phyloP scores from a whole-genome alignment of 2,888 invertebrate genomes.

The Apodemia mormo region DNA sequence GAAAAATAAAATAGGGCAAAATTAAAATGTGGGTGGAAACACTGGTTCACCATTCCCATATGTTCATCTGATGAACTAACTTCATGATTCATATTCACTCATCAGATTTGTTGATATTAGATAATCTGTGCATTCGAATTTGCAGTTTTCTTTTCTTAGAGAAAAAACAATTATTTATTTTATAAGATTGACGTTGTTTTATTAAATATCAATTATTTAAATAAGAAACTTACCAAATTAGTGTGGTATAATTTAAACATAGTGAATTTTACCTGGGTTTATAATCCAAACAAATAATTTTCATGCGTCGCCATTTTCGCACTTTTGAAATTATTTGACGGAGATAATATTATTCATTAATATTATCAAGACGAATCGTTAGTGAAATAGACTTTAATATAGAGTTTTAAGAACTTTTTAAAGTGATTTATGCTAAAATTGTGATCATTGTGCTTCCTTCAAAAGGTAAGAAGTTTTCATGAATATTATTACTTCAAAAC shows the following conservation, averaged over 20 bases:
- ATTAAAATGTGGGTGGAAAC: background rate
- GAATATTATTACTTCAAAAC: constrained; percentile 4
- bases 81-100: background rate
- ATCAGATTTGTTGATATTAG: constrained; percentile 16
- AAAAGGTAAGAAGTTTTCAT: constrained; percentile 14
- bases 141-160: constrained; percentile 15
- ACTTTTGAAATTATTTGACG: constrained; percentile 39
- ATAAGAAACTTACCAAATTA: background rate
- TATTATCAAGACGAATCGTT: background rate
- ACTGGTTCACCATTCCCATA: background rate
- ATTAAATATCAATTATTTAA: background rate
- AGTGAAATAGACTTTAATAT: background rate
- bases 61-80: background rate
- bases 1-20: background rate
- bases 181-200: constrained; percentile 2
- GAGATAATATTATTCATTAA: constrained; percentile 5
- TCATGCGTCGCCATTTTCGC: constrained; percentile 55
- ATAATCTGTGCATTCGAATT: constrained; percentile 16
- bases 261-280: background rate
- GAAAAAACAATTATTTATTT: constrained; percentile 10
- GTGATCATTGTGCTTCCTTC: constrained; percentile 15
- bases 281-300: constrained; percentile 29
- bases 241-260: constrained; percentile 5
- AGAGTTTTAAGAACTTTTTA: background rate
- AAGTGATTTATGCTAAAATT: constrained; percentile 3